phyloP scores from a whole-genome alignment of 2,797 vertebrate genomes.

The Sebastiscus albofasciatus region DNA sequence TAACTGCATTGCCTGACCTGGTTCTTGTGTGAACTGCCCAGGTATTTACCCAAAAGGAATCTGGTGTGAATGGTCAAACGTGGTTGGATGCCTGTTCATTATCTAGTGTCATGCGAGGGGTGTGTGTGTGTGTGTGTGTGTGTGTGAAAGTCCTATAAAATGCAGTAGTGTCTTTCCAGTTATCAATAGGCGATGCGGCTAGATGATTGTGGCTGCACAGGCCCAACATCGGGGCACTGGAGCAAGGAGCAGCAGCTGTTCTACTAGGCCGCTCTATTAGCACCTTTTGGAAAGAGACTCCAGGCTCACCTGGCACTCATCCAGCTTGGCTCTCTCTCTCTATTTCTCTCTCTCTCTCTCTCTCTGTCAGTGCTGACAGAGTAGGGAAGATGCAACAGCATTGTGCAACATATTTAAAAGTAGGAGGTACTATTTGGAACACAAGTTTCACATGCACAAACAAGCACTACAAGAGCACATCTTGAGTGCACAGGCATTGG shows the following conservation, averaged over 20 bases:
- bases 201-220: conserved; percentile 17
- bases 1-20: background rate
- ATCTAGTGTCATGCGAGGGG: background rate
- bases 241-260: conserved; percentile 80
- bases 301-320: conserved; percentile 58
- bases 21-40: conserved; percentile 9
- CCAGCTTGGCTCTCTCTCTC: conserved; percentile 36
- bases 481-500: conserved; percentile 22
- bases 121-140: conserved; percentile 16
- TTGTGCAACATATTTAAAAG: conserved; percentile 57
- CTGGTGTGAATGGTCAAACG: background rate
- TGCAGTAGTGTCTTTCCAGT: background rate
- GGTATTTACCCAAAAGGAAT: conserved; percentile 8
- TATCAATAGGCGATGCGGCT: conserved; percentile 1
- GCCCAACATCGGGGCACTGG: conserved; percentile 26
- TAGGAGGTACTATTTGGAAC: conserved; percentile 48
- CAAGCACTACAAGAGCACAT: conserved; percentile 23
- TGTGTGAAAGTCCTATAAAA: conserved; percentile 14
- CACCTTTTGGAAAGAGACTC: conserved; percentile 74
- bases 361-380: conserved; percentile 43
- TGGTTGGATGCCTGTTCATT: conserved; percentile 9
- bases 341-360: background rate
- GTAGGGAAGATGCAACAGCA: conserved; percentile 38
- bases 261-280: conserved; percentile 71
- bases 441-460: conserved; percentile 52